Evolutionary conservation across 2,113 vertebrate species (phyloP), one percentile per base, ranked within the genome.

Genomic region (Poeciliopsis prolifica): DNA sequence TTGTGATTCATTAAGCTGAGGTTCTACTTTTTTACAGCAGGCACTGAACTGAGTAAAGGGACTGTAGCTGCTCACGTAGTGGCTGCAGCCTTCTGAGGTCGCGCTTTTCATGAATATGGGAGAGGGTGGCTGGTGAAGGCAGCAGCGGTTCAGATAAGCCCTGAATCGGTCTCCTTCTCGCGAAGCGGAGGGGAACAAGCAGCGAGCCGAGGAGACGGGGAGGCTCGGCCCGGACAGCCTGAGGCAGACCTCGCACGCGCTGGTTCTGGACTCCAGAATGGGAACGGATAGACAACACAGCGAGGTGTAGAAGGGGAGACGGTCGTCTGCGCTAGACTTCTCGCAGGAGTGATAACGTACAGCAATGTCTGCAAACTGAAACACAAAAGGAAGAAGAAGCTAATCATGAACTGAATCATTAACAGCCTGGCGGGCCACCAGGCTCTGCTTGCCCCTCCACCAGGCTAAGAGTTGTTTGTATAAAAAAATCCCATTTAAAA

Each of bases 321-420:
- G 48, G 14, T 17, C 35, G 6, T 75, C 79, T 70, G 10, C 12
- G 67, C 33, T 44, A 11, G 72, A 74, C 74, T 60, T 66, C 51
- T 75, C 91, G 82, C 97, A 98, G 81, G 93, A 95, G 90, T 96
- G 95, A 85, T 99, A 99, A 64, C 96, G 95, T 88, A 98, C 87
- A 75, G 96, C 97, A 82, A 99, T 84, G 86, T 96, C 94, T 71
- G 95, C 96, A 85, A 99, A 93, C 97, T 99, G 78, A n/a, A 72
- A 68, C 24, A 83, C 15, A 83, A 26, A 42, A 19, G 60, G 3
- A 58, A 51, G 48, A 37, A 37, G 35, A 26, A 17, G 31, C 4
- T 17, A 7, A 68, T 44, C 26, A 29, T n/a, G 15, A 68, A 14
- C 33, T 30, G 26, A 37, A n/a, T 31, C 35, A 35, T 35, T 1